Percentiles rank a stretch among this genome's conserved stretches.
Evolutionary conservation across 2,113 vertebrate species (phyloP).

Genomic region (Trogon surrucura): DNA sequence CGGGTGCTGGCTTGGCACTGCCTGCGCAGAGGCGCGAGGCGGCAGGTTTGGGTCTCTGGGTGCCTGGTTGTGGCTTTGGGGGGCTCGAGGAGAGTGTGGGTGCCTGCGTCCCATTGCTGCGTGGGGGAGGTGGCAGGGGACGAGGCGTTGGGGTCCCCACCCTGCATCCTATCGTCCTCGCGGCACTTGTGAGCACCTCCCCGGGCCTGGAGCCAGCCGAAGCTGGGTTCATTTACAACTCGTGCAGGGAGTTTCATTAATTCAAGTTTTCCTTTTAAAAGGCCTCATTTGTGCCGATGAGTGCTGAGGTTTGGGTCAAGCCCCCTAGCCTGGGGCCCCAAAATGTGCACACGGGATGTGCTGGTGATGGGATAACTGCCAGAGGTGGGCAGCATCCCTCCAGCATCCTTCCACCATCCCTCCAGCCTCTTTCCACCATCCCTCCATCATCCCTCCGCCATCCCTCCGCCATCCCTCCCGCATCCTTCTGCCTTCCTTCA

Average conservation of each 20-base stretch:
- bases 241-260: not conserved
- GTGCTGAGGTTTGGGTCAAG: not conserved
- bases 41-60: not conserved
- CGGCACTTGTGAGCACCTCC: not conserved
- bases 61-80: not conserved
- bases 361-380: not conserved
- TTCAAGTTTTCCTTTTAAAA: not conserved
- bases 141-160: fast-evolving
- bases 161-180: not conserved
- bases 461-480: not conserved
- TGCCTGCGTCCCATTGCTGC: fast-evolving
- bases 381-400: not conserved
- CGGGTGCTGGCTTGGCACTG: not conserved
- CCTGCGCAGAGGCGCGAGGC: fast-evolving
- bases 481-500: too few species aligned
- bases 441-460: not conserved
- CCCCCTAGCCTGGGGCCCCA: not conserved
- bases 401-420: not conserved
- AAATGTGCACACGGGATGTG: fast-evolving
- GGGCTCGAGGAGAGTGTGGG: not conserved
- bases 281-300: not conserved
- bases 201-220: fast-evolving
- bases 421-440: not conserved
- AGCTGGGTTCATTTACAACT: not conserved
- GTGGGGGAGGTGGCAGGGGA: not conserved